Base-by-base conservation (phyloP, 1,140 invertebrate species). In the Harpegnathos saltator region DNA sequence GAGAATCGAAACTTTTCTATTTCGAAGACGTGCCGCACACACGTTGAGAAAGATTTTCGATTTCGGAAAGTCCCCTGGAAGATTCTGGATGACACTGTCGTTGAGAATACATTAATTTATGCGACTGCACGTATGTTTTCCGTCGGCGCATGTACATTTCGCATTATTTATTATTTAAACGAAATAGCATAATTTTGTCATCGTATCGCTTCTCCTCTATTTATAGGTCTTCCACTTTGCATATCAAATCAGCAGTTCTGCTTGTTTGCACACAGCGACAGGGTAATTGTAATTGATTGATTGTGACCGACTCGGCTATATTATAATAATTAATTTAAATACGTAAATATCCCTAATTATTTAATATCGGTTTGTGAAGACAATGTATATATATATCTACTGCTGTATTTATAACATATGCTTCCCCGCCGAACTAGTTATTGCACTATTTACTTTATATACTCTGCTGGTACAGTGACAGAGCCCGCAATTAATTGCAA, bases 301-400 rank as follows among this genome's bases (percentile, higher is more conserved):
- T 48, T 22, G 9, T 48, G 22, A 61, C 12, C 22, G 62, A 61
- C 44, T 74, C 44, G 12, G 24, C 33, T 59, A 44, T 11, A 59
- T 22, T 38, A 0, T 26, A 1, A 17, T 26, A 62, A 74, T 74
- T 62, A 74, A 74, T 62, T 62, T 74, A 61, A 74, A 73, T 15
- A 26, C 17, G 29, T 73, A 61, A 73, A 74, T 62, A 62, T 74
- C 62, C 9, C 38, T 44, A 12, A 74, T 74, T 48, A 62, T 74
- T 61, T 17, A 62, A 48, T 74, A 33, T 1, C 26, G 33, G 58
- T 26, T 62, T 62, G 33, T 48, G 22, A 22, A 1, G 44, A 62
- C 44, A 44, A 74, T 74, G 26, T 61, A 62, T 62, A 14, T 62
- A 48, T 61, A 62, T 62, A 14, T 62, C 44, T 5, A 74, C 22